A percentile compares a stretch with the other conserved stretches of the same genome.
These are phyloP conservation scores for Acanthoscelides obtectus DNA, from an alignment of 2,888 invertebrate species.

Conservation along the genomic window DNA sequence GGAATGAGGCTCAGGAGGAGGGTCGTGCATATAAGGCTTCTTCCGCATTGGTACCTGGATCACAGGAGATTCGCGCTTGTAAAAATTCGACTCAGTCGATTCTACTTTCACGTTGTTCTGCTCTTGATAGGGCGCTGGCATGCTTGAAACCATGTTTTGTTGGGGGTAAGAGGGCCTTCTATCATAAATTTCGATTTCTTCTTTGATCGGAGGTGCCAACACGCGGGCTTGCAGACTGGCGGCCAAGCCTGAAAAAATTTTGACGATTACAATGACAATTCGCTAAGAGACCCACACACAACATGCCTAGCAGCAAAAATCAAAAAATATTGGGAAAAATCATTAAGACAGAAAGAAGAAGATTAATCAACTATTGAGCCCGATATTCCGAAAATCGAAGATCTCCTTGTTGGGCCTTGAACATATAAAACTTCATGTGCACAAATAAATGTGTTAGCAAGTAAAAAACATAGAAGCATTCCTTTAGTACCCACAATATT, in stretches of 20 bases:
- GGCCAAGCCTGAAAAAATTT: conserved; percentile 50
- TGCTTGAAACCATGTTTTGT: conserved; percentile 28
- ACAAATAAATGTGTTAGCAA: too few relatives aligned
- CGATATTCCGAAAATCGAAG: too few relatives aligned
- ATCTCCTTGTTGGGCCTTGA: too few relatives aligned
- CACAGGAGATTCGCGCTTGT: conserved; percentile 52
- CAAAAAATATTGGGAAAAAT: too few relatives aligned
- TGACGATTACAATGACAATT: background rate
- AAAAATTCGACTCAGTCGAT: conserved; percentile 30
- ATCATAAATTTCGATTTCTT: conserved; percentile 39
- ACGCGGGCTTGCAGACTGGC: conserved; percentile 79
- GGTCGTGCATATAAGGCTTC: conserved; percentile 2
- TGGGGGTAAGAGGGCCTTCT: conserved; percentile 36
- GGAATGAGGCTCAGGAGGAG: conserved; percentile 64
- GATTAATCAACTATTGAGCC: too few relatives aligned
- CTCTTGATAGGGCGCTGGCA: conserved; percentile 31
- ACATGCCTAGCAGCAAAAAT: too few relatives aligned
- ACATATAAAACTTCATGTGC: too few relatives aligned
- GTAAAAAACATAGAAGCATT: too few relatives aligned
- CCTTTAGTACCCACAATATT: too few relatives aligned
- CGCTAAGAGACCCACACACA: too few relatives aligned
- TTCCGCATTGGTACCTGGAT: conserved; percentile 49
- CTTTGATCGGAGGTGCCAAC: conserved; percentile 48
- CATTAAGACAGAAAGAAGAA: too few relatives aligned
- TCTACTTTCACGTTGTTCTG: conserved; percentile 35